Evolutionary conservation across 2,113 vertebrate genomes (phyloP).

Genomic region (Falco punctatus): DNA sequence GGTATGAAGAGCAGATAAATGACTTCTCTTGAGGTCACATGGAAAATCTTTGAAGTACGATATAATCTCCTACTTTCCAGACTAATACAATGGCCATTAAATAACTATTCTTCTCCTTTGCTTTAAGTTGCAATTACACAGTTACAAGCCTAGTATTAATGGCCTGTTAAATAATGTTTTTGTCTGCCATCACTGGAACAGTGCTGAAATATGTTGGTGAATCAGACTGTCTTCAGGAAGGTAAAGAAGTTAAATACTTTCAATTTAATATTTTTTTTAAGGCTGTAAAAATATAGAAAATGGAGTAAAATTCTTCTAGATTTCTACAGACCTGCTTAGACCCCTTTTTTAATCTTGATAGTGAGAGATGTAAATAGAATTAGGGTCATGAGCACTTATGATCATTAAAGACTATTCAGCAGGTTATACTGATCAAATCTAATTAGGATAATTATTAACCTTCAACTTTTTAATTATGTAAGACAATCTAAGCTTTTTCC

Average conservation of each 20-base stretch:
- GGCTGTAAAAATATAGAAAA: neutral
- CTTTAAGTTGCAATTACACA: neutral
- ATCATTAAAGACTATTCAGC: neutral
- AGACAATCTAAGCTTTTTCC: neutral
- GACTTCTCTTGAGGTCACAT: neutral
- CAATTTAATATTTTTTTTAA: neutral
- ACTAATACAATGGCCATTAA: neutral
- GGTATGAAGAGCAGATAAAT: neutral
- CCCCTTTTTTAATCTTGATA: neutral
- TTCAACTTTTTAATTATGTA: neutral
- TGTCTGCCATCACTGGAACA: neutral
- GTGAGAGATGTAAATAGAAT: neutral
- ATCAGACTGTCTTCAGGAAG: neutral
- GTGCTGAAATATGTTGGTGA: neutral
- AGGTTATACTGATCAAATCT: neutral
- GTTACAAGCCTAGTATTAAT: neutral
- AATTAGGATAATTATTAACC: neutral
- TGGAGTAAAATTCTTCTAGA: neutral
- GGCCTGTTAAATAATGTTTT: neutral
- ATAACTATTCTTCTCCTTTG: neutral
- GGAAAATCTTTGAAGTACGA: neutral
- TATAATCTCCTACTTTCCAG: neutral
- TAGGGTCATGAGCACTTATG: neutral
- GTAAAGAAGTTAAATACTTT: neutral
- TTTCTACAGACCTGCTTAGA: neutral